A percentile compares a stretch with the other conserved stretches of the same genome.
These are phyloP conservation scores for Anadara kagoshimensis DNA, from an alignment of 1,140 invertebrate genomes.

Conservation along the genomic window DNA sequence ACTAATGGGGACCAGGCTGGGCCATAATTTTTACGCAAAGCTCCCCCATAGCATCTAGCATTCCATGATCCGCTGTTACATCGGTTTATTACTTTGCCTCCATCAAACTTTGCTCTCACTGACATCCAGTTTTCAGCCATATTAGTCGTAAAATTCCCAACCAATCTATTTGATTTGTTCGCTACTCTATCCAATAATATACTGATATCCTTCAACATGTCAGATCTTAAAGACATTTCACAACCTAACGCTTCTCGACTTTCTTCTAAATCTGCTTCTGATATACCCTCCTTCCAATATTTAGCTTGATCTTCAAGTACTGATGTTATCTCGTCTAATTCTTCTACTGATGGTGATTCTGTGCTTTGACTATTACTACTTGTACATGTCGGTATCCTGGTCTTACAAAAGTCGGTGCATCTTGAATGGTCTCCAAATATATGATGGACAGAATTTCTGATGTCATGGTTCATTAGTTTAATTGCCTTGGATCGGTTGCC, in stretches of 20 bases:
- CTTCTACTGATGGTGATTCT: too few relatives aligned
- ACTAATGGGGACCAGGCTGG: too few relatives aligned
- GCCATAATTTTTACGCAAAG: constrained; percentile 11
- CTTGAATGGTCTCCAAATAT: constrained; percentile 14
- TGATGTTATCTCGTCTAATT: neutral
- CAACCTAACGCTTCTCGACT: too few relatives aligned
- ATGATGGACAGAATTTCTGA: constrained; percentile 10
- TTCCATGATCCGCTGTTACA: constrained; percentile 20
- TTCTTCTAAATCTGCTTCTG: too few relatives aligned
- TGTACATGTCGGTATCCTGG: too few relatives aligned
- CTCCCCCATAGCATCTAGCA: constrained; percentile 22
- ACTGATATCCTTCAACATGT: too few relatives aligned
- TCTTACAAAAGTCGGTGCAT: constrained; percentile 10
- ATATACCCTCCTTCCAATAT: neutral
- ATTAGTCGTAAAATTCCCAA: constrained; percentile 71
- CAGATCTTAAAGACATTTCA: too few relatives aligned
- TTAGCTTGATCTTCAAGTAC: neutral
- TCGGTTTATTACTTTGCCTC: too few relatives aligned
- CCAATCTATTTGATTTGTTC: constrained; percentile 52
- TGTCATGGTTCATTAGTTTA: too few relatives aligned
- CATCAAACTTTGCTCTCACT: constrained; percentile 60
- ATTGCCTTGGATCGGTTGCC: too few relatives aligned
- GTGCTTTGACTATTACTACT: neutral
- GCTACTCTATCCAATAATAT: constrained; percentile 43
- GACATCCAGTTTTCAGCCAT: constrained; percentile 68